phyloP scores from a whole-genome alignment of 1,140 invertebrate genomes.

The Magallana gigas region DNA sequence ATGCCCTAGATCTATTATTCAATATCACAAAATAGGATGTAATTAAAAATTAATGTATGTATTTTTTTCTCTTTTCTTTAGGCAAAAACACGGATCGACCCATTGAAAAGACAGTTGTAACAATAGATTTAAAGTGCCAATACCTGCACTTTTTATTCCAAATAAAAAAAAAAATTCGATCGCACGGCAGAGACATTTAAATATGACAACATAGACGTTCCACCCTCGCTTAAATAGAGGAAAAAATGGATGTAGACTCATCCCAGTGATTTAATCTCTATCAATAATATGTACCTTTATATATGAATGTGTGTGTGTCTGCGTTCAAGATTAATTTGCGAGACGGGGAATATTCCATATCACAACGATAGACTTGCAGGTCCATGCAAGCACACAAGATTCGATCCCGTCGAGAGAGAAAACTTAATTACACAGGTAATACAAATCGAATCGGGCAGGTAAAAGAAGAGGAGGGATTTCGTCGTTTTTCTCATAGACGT shows the following conservation, averaged over 20 bases:
- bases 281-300: conserved; percentile 29
- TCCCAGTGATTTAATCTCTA: conserved; percentile 14
- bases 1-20: background rate
- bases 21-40: background rate
- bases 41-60: background rate
- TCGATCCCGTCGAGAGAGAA: conserved; percentile 1
- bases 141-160: conserved; percentile 14
- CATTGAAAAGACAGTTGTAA: background rate
- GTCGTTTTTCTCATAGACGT: background rate
- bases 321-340: background rate
- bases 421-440: background rate
- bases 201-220: background rate
- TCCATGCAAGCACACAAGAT: background rate
- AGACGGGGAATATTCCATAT: conserved; percentile 11
- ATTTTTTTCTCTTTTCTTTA: background rate
- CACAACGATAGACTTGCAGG: conserved; percentile 2
- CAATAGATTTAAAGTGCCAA: background rate
- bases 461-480: background rate
- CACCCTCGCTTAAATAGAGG: background rate
- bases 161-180: background rate
- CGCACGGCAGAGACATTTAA: too few relatives aligned
- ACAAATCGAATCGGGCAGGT: background rate
- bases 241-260: background rate
- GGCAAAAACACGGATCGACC: background rate
- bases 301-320: background rate